Evolutionary conservation across 2,113 vertebrate species (phyloP), one percentile per base, ranked within the genome.

Genomic region (Ellobius talpinus): DNA sequence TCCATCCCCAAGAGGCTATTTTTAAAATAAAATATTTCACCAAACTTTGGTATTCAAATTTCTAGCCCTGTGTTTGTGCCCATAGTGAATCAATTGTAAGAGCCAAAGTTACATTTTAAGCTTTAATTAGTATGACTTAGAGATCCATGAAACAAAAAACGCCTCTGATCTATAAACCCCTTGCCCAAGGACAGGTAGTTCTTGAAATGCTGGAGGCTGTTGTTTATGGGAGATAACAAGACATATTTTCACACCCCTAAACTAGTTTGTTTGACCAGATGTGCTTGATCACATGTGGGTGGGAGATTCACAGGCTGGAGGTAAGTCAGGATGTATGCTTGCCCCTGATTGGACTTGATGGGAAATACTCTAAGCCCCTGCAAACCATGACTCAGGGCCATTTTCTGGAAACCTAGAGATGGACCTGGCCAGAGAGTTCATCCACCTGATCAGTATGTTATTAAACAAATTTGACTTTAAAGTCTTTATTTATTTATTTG

Each of bases 11-110:
- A 58, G 58, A 36, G 19, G 12, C 68, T 82, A 3, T n/a, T 92
- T 90, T 90, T 47, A 66, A 87, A 93, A 92, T 58, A 76, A 91
- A 95, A 84, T 55, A 87, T 88, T 81, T 39, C 68, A 70, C 55
- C 31, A 87, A 31, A 74, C 21, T 81, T 47, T 68, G 26, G 36
- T 89, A 91, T 92, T 89, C 68, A 33, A 94, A 66, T 87, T 93
- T 94, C 3, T 96, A 39, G 70, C 76, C 23, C 66, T 87, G 31
- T 52, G 10, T 87, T 74, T 86, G 26, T 90, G 31, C 61, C 45
- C 79, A 47, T 31, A 78, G 42, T 45, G 47, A 72, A 16, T 63
- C 52, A 55, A 52, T 39, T 73, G 19, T 39, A 9, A 73, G 70
- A 72, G 70, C n/a, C 70, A 73, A 73, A 73, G 70, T 73, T n/a